Percentiles rank a stretch among this genome's conserved stretches.
Conservation (phyloP, 2,888 invertebrate species). For the Philaethria dido region DNA sequence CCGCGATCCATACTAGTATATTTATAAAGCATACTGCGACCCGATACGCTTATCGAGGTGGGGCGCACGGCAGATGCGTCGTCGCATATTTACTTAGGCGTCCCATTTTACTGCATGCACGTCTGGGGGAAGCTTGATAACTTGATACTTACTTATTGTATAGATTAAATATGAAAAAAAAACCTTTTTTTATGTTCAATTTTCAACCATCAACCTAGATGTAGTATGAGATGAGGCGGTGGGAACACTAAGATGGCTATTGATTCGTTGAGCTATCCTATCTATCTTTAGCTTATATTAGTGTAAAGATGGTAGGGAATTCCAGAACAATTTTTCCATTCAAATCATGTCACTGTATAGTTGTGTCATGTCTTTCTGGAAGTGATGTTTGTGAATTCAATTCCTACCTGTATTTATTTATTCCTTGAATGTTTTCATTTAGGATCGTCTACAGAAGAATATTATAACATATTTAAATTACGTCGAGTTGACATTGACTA, state of each 20-base stretch:
- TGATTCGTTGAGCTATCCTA: not conserved
- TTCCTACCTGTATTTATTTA: not conserved
- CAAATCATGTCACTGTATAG: not conserved
- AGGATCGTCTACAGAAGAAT: too few species aligned
- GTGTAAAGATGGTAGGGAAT: not conserved
- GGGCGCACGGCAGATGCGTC: slow-evolving; percentile 69
- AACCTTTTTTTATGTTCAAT: slow-evolving; percentile 8
- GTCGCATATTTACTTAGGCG: slow-evolving; percentile 77
- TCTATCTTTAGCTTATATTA: not conserved
- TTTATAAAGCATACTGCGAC: slow-evolving; percentile 24
- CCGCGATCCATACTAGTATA: slow-evolving; percentile 19
- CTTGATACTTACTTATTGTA: slow-evolving; percentile 36
- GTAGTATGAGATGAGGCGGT: not conserved
- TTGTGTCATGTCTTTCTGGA: not conserved
- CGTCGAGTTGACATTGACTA: too few species aligned
- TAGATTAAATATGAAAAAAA: slow-evolving; percentile 15
- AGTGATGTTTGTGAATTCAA: not conserved
- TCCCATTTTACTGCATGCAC: slow-evolving; percentile 67
- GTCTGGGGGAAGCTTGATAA: slow-evolving; percentile 55
- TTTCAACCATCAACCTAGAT: slow-evolving; percentile 7
- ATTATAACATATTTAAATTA: too few species aligned
- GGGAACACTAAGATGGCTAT: not conserved
- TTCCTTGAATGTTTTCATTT: too few species aligned
- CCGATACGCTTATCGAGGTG: slow-evolving; percentile 39
- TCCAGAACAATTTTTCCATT: not conserved